Evolutionary conservation across 2,113 vertebrate genomes (phyloP), one percentile per base, ranked within the genome.

Genomic region (Isichthys henryi): DNA sequence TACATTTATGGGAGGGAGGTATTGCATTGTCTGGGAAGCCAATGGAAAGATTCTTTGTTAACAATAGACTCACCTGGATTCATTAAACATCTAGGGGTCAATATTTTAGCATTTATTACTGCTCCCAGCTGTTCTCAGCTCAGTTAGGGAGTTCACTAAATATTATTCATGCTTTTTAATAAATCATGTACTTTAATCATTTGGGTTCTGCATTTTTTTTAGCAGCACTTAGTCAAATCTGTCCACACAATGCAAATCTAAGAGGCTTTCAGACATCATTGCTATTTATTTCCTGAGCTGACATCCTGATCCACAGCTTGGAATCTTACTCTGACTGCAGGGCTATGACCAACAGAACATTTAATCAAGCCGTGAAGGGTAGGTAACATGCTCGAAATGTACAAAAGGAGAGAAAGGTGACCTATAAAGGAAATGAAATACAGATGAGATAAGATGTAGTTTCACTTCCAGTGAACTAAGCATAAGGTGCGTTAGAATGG

Each of bases 151-250:
- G 48, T 86, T 84, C 49, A 23, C 46, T 35, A 52, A 52, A 86
- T 52, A 52, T 53, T 86, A 86, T 86, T 86, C 46, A 86, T 49
- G 84, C 84, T 50, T 50, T 86, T 50, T 50, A 86, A 86, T 86
- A 87, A 52, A 52, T 87, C 85, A 53, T 87, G 50, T 39, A 53
- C 45, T 87, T 53, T 87, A 87, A 87, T 87, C 50, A 87, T 87
- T 87, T 52, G 50, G 50, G 85, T 56, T 87, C 49, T 19, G 85
- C n/a, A 52, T 70, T 87, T 87, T 87, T 87, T 48, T 87, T 87
- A 87, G 49, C 85, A 87, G 85, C 50, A 53, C 85, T 87, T 87
- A 87, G n/a, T 87, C 85, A 87, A 53, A 87, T 27, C 48, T 86
- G 85, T 53, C 85, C 39, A 23, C 10, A 43, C 39, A 86, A 86